These are phyloP conservation scores for Spea multiplicata DNA, from an alignment of 2,113 vertebrate species.

Conservation along the genomic window DNA sequence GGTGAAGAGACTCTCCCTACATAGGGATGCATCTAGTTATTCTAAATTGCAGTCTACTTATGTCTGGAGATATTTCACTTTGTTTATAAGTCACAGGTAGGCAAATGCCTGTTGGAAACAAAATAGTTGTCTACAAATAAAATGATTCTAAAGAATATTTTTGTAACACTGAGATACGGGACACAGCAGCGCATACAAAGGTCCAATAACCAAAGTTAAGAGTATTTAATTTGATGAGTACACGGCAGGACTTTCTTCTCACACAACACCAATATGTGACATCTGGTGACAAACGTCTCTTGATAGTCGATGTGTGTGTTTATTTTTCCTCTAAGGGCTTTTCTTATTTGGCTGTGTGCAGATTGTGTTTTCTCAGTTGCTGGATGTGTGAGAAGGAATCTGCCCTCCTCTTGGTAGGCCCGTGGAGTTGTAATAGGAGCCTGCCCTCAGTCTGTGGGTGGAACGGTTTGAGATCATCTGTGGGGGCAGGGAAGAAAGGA, in stretches of 20 bases:
- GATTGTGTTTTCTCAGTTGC: conserved; percentile 25
- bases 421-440: conserved; percentile 28
- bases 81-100: too few relatives aligned
- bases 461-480: background rate
- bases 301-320: conserved; percentile 20
- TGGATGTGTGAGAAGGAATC: conserved; percentile 15
- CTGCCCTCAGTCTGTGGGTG: conserved; percentile 8
- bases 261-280: conserved; percentile 11
- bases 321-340: conserved; percentile 32
- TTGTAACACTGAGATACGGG: too few relatives aligned
- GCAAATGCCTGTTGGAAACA: too few relatives aligned
- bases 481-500: conserved; percentile 32
- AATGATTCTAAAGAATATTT: too few relatives aligned
- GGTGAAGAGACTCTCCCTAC: too few relatives aligned
- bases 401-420: background rate
- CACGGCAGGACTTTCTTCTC: background rate
- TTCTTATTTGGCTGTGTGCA: conserved; percentile 13
- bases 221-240: too few relatives aligned
- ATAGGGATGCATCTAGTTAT: too few relatives aligned
- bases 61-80: too few relatives aligned
- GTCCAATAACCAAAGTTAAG: too few relatives aligned
- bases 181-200: too few relatives aligned
- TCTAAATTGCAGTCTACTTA: too few relatives aligned
- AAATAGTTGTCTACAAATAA: too few relatives aligned
- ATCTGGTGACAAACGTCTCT: conserved; percentile 27